Evolutionary conservation across 2,797 vertebrate genomes (phyloP).

Genomic region (Octomys mimax): DNA sequence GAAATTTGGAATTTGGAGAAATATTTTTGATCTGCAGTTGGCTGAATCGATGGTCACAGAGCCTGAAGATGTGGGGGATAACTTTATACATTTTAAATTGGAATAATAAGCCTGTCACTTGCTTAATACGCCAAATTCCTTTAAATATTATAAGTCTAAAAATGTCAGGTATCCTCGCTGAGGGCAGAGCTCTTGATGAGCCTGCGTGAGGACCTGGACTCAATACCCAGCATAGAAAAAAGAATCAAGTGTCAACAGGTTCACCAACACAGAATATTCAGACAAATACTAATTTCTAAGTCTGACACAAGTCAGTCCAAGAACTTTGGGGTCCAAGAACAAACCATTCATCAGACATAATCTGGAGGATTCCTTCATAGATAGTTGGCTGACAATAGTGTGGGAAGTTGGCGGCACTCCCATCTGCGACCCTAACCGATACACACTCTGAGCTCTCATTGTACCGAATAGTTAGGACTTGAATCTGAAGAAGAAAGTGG

Average conservation of each 20-base stretch:
- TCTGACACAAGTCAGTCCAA: background rate
- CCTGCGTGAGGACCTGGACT: background rate
- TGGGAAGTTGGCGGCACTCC: background rate
- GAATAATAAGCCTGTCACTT: background rate
- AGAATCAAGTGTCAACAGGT: background rate
- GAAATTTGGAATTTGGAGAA: background rate
- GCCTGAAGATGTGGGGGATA: no score
- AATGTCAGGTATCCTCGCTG: background rate
- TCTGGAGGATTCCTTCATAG: conserved; percentile 5
- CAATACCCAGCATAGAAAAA: background rate
- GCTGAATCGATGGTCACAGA: no score
- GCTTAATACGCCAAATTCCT: background rate
- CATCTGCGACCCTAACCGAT: background rate
- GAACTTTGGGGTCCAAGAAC: background rate
- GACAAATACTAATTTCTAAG: background rate
- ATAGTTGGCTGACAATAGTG: background rate
- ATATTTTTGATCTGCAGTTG: background rate
- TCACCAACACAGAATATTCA: background rate
- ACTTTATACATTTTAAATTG: background rate
- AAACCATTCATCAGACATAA: background rate
- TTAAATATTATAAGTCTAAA: background rate
- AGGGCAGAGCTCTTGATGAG: background rate
- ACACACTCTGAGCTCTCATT: background rate
- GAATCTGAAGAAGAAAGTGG: background rate
- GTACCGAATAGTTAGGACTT: background rate